Percentiles rank a stretch among this genome's conserved stretches.
Evolutionary conservation across 2,888 invertebrate genomes (phyloP).

Genomic region (Stegophylla sp.): DNA sequence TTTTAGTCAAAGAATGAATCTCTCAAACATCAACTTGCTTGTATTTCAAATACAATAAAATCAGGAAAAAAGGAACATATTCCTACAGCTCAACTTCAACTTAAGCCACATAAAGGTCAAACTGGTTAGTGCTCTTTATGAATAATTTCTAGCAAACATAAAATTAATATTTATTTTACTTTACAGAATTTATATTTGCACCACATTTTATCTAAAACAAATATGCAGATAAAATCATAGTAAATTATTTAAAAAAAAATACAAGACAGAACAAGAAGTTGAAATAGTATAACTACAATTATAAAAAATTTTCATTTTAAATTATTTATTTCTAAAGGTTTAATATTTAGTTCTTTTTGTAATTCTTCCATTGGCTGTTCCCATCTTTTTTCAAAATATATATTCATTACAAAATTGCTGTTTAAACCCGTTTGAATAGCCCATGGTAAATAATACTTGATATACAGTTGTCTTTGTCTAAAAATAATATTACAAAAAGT

Average conservation of each 20-base stretch:
- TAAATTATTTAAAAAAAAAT: no score
- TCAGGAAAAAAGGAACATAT: slow-evolving; percentile 14
- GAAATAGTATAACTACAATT: not conserved
- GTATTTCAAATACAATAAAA: slow-evolving; percentile 12
- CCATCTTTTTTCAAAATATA: slow-evolving; percentile 94
- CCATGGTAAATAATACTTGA: slow-evolving; percentile 83
- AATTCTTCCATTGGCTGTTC: slow-evolving; percentile 83
- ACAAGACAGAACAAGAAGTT: slow-evolving; percentile 7
- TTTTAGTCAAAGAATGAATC: slow-evolving; percentile 26
- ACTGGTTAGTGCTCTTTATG: not conserved
- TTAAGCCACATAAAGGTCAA: slow-evolving; percentile 10
- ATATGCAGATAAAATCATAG: not conserved
- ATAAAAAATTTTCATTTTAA: slow-evolving; percentile 23
- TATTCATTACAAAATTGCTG: slow-evolving; percentile 81
- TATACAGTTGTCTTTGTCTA: slow-evolving; percentile 79
- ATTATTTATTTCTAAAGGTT: slow-evolving; percentile 65
- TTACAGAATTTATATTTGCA: slow-evolving; percentile 32
- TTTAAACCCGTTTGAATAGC: slow-evolving; percentile 78
- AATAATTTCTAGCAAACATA: not conserved
- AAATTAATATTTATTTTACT: slow-evolving; percentile 3
- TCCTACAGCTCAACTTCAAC: not conserved
- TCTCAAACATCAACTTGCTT: slow-evolving; percentile 28
- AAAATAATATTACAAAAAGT: slow-evolving; percentile 61
- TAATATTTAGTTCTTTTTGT: slow-evolving; percentile 80
- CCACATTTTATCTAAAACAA: slow-evolving; percentile 1